These are phyloP conservation scores for Columbina picui DNA, from an alignment of 2,113 vertebrate species.

Conservation along the genomic window DNA sequence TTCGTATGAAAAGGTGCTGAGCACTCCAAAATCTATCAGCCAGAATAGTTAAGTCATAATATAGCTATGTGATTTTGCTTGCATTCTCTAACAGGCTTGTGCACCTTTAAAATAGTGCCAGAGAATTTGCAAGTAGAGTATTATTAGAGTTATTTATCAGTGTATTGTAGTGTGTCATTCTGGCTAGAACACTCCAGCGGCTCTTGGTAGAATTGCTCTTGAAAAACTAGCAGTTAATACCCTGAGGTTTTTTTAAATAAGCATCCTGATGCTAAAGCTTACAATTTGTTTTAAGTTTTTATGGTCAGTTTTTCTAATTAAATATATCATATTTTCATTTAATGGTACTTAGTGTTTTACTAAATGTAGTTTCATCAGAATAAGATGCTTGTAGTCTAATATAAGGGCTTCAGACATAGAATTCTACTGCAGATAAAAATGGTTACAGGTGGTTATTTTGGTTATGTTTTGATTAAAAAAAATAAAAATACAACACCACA, in stretches of 20 bases:
- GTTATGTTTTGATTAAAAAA: not conserved
- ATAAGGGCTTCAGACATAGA: not conserved
- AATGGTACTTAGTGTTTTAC: not conserved
- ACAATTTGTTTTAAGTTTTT: not conserved
- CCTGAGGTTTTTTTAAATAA: not conserved
- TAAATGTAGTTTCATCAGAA: not conserved
- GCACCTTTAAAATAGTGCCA: not conserved
- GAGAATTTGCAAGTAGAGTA: not conserved
- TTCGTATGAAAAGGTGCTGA: not conserved
- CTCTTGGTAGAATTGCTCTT: not conserved
- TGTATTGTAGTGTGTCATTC: not conserved
- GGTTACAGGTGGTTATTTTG: not conserved
- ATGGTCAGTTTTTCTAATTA: not conserved
- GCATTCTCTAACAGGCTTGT: not conserved
- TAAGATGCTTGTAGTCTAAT: not conserved
- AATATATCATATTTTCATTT: not conserved
- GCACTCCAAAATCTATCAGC: not conserved
- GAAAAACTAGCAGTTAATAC: not conserved
- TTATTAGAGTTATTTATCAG: not conserved
- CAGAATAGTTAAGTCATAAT: not conserved
- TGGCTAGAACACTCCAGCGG: not conserved
- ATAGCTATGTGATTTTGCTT: not conserved
- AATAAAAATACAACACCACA: no score
- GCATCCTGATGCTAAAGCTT: not conserved
- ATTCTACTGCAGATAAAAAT: not conserved